phyloP scores from a whole-genome alignment of 2,797 vertebrate species.

The Lates japonicus region DNA sequence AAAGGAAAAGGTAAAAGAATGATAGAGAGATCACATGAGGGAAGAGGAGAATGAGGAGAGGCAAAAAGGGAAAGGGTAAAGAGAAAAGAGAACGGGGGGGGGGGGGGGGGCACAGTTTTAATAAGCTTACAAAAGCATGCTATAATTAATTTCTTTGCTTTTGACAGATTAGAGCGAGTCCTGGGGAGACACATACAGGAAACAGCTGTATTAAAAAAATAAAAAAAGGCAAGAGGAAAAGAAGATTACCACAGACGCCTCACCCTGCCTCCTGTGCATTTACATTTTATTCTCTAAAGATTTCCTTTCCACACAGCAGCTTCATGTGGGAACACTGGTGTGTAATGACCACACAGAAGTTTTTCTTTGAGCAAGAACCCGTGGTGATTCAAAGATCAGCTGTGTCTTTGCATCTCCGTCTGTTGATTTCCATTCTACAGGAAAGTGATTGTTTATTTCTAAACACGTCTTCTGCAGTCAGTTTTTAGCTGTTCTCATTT shows the following conservation, averaged over 20 bases:
- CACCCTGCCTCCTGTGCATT: slow-evolving; percentile 26
- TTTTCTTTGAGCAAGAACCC: neutral
- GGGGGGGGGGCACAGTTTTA: slow-evolving; percentile 52
- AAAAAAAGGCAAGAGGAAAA: slow-evolving; percentile 20
- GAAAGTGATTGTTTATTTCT: neutral
- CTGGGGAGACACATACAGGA: slow-evolving; percentile 54
- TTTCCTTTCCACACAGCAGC: slow-evolving; percentile 20
- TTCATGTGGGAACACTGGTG: neutral
- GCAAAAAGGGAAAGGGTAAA: slow-evolving; percentile 2
- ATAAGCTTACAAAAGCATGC: slow-evolving; percentile 72
- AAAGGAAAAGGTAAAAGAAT: neutral
- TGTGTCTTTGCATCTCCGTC: neutral
- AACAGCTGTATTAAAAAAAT: slow-evolving; percentile 29
- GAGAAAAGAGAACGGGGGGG: slow-evolving; percentile 3
- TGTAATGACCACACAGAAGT: neutral
- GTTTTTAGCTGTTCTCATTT: neutral
- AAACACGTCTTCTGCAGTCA: neutral
- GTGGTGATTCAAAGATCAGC: neutral
- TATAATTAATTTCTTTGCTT: slow-evolving; percentile 75
- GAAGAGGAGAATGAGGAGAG: neutral
- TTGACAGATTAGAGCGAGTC: slow-evolving; percentile 72
- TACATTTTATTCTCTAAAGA: slow-evolving; percentile 21
- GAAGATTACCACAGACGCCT: slow-evolving; percentile 49
- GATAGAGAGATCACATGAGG: neutral
- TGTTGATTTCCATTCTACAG: neutral